Conservation (phyloP, 2,797 vertebrate species). For the Fringilla coelebs region DNA sequence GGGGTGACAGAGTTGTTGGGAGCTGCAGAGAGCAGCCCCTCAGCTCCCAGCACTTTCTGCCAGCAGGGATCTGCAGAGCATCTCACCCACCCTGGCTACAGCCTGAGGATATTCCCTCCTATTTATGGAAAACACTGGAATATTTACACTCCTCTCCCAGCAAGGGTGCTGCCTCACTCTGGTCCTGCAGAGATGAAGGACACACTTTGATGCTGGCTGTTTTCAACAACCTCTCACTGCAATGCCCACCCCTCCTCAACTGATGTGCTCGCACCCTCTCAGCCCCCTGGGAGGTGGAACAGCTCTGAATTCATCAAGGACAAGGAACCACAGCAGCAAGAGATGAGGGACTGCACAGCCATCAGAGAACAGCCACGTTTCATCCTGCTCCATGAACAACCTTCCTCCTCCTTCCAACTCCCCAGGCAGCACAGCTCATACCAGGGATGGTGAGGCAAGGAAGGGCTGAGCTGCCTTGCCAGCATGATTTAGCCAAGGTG, state of each 20-base stretch:
- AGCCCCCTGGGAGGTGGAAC: not conserved
- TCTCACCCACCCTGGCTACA: not conserved
- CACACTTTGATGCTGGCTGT: accelerated
- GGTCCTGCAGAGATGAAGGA: not conserved
- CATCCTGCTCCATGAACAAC: not conserved
- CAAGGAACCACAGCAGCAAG: not conserved
- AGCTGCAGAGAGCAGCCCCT: not conserved
- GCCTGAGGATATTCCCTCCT: not conserved
- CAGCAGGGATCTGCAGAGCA: not conserved
- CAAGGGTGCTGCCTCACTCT: accelerated
- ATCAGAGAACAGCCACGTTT: accelerated
- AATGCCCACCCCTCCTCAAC: not conserved
- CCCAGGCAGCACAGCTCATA: not conserved
- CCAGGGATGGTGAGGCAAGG: not conserved
- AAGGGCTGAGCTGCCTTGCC: not conserved
- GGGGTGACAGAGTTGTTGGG: not conserved
- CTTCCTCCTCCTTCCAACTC: not conserved
- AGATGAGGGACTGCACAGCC: not conserved
- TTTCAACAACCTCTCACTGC: not conserved
- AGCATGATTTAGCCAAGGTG: not conserved
- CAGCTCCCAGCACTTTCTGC: not conserved
- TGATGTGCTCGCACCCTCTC: accelerated
- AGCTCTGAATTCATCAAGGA: not conserved
- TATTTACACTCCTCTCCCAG: not conserved
- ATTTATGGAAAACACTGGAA: accelerated